Percentiles rank a stretch among this genome's conserved stretches.
phyloP scores from a whole-genome alignment of 1,140 invertebrate genomes.

The Gryon sp. region DNA sequence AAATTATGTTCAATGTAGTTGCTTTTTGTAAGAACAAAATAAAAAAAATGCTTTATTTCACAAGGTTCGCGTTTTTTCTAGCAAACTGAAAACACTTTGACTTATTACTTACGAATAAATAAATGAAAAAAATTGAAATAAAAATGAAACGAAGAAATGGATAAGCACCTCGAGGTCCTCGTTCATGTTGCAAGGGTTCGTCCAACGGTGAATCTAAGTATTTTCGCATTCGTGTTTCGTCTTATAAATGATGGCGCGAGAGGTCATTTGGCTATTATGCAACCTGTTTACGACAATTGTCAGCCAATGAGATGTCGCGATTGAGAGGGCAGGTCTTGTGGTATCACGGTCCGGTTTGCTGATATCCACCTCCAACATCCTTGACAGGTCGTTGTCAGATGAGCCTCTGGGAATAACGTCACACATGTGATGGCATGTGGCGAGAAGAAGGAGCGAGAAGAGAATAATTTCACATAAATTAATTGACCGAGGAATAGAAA shows the following conservation, averaged over 20 bases:
- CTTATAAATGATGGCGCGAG: conserved; percentile 66
- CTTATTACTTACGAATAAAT: too few species aligned
- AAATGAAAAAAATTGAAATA: too few species aligned
- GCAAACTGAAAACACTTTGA: too few species aligned
- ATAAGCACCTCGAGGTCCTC: conserved; percentile 69
- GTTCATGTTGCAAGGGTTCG: conserved; percentile 55
- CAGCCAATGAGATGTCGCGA: conserved; percentile 50
- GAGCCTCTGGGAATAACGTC: conserved; percentile 4
- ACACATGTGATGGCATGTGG: too few species aligned
- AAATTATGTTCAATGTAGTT: too few species aligned
- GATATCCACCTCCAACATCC: conserved; percentile 28
- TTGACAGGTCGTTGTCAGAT: conserved; percentile 29
- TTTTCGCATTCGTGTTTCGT: conserved; percentile 15
- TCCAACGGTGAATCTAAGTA: neutral
- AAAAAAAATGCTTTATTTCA: too few species aligned
- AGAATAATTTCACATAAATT: conserved; percentile 29
- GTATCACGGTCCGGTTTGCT: conserved; percentile 44
- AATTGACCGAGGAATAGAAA: conserved; percentile 37
- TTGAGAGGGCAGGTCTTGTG: conserved; percentile 58
- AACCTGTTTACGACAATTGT: conserved; percentile 67
- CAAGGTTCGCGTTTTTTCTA: too few species aligned
- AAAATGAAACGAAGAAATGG: neutral
- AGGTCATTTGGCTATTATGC: conserved; percentile 55
- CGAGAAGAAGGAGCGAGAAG: too few species aligned
- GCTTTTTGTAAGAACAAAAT: too few species aligned